These are phyloP conservation scores for Myotis brandtii DNA, from an alignment of 2,113 vertebrate species.

Conservation along the genomic window DNA sequence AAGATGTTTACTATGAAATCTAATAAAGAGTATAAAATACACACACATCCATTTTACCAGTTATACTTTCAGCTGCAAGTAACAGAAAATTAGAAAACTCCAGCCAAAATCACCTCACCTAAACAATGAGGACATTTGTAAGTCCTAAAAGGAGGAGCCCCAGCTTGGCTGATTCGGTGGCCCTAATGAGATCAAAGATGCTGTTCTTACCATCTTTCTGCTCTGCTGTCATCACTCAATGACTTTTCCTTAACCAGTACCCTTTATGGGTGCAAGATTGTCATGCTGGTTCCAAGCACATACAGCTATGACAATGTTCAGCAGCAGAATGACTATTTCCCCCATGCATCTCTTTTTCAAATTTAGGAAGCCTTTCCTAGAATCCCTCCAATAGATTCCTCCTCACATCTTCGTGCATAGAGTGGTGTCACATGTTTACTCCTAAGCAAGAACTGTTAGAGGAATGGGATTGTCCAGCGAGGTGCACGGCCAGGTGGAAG, in stretches of 20 bases:
- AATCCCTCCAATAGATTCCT: not conserved
- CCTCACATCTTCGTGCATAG: not conserved
- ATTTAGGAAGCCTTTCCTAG: not conserved
- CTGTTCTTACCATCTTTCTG: not conserved
- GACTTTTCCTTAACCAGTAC: not conserved
- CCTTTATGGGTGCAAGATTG: not conserved
- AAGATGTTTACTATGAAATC: not conserved
- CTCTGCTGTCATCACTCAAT: not conserved
- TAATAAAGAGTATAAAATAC: not conserved
- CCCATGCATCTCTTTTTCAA: not conserved
- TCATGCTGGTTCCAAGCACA: not conserved
- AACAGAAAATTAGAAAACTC: not conserved
- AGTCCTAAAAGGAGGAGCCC: not conserved
- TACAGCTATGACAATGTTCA: not conserved
- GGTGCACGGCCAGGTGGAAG: not conserved
- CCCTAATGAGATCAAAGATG: not conserved
- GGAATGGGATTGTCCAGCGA: not conserved
- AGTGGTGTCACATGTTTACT: not conserved
- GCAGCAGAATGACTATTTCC: not conserved
- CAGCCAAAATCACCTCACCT: conserved; percentile 35
- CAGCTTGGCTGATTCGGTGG: not conserved
- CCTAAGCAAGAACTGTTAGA: not conserved
- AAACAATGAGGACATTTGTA: not conserved
- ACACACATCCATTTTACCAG: not conserved
- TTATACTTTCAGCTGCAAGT: conserved; percentile 35